phyloP scores from a whole-genome alignment of 2,113 vertebrate genomes.

The Orycteropus afer region DNA sequence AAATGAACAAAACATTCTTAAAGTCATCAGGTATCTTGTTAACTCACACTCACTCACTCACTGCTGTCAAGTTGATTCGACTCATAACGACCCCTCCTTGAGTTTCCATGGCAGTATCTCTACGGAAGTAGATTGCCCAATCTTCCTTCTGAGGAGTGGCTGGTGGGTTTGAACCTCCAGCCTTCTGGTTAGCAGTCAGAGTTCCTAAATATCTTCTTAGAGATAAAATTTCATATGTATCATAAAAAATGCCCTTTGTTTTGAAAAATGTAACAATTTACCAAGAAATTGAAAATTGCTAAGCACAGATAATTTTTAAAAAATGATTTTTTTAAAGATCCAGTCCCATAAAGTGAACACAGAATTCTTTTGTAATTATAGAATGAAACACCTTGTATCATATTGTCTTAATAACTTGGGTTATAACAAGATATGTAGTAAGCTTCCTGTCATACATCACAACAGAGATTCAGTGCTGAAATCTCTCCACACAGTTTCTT shows the following conservation, averaged over 20 bases:
- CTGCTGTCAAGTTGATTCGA: no score
- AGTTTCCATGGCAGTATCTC: no score
- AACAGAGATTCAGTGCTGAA: conserved; percentile 55
- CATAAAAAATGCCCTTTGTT: neutral
- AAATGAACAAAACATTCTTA: neutral
- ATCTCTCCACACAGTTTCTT: conserved; percentile 51
- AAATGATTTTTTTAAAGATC: conserved; percentile 5
- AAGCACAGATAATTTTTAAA: conserved; percentile 2
- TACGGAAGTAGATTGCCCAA: no score
- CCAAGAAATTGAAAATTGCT: neutral
- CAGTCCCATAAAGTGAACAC: neutral
- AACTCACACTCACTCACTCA: no score
- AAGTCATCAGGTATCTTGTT: neutral
- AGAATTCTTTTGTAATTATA: conserved; percentile 52
- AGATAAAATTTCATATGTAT: conserved; percentile 8
- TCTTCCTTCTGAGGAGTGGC: no score
- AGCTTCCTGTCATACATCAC: conserved; percentile 71
- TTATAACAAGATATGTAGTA: conserved; percentile 56
- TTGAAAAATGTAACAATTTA: neutral
- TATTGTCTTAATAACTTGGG: conserved; percentile 57
- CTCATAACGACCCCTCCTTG: no score
- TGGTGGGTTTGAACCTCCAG: no score
- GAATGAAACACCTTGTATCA: conserved; percentile 33
- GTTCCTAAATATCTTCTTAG: neutral
- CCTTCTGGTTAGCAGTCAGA: no score